Evolutionary conservation across 2,888 invertebrate genomes (phyloP), one percentile per base, ranked within the genome.

Genomic region (Boloria selene): DNA sequence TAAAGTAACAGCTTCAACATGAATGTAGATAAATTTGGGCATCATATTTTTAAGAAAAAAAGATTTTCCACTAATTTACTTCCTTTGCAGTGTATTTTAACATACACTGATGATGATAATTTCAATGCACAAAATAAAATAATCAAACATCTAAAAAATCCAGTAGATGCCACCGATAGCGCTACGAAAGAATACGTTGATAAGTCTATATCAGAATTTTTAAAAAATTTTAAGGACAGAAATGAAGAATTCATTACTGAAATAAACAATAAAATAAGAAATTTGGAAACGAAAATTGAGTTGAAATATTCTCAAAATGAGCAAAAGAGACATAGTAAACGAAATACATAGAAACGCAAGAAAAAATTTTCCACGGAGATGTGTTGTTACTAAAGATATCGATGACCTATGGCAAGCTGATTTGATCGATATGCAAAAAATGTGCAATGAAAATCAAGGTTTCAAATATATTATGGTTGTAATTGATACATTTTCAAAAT

Each of bases 341-440:
- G 31, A 31, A 31, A 31, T 31, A 31, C 6, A 31, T 6, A 31
- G 31, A 31, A 31, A 31, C 31, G 31, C 31, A 31, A 31, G 31
- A 50, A 49, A 49, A 68, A 85, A 86, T 83, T 82, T 75, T 64
- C 72, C 70, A 42, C 71, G 82, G 31, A 72, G 83, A 52, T 64
- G 70, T 56, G 80, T 81, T 42, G 74, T 81, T 18, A 74, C 81
- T 50, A 80, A 80, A 70, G 83, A 78, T 53, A 72, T 86, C 7
- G 79, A 85, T 75, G 84, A 88, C 70, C 74, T 84, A 16, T 85
- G 82, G 85, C 87, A 88, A 77, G 80, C 81, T n/a, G 86, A 88
- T 77, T 74, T 87, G 6, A 82, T 76, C 58, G 79, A 75, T 58
- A 69, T 74, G 61, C 71, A 73, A 64, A 54, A 31, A 7, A 22